Evolutionary conservation across 1,140 invertebrate genomes (phyloP).

Genomic region (Pristionchus pacificus): DNA sequence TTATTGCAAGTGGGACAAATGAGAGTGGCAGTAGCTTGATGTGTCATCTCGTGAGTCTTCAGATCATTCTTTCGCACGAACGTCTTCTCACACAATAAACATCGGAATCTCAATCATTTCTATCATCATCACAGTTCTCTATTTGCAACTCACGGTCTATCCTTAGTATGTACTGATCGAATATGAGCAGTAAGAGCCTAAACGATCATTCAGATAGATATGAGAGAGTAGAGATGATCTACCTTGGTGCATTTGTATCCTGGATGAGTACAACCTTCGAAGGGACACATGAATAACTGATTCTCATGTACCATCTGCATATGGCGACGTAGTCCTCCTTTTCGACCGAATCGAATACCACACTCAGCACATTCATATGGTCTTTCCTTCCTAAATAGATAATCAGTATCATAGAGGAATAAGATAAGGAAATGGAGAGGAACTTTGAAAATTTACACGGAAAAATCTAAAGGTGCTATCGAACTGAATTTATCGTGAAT

Average conservation of each 20-base stretch:
- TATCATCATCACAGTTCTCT: background rate
- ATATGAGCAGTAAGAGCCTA: conserved; percentile 40
- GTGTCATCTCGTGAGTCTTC: conserved; percentile 25
- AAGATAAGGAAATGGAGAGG: background rate
- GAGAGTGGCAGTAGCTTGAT: conserved; percentile 1
- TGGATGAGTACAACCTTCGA: conserved; percentile 36
- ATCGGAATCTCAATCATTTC: background rate
- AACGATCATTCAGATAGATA: conserved; percentile 8
- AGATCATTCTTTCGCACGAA: conserved; percentile 40
- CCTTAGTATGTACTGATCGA: conserved; percentile 41
- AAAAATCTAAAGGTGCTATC: too few species aligned
- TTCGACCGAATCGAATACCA: conserved; percentile 29
- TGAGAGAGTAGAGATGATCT: background rate
- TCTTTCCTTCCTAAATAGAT: conserved; percentile 27
- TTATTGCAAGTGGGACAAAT: background rate
- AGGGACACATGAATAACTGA: conserved; percentile 32
- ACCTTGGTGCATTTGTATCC: conserved; percentile 45
- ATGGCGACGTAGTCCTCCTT: conserved; percentile 37
- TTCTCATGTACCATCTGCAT: conserved; percentile 38
- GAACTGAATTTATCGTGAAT: background rate
- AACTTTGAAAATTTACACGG: too few species aligned
- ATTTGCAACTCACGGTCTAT: conserved; percentile 21
- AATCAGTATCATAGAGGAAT: too few species aligned
- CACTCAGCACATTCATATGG: conserved; percentile 34
- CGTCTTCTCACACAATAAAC: conserved; percentile 24